Evolutionary conservation across 2,888 invertebrate species (phyloP), one percentile per base, ranked within the genome.

Genomic region (Ochropacha duplaris): DNA sequence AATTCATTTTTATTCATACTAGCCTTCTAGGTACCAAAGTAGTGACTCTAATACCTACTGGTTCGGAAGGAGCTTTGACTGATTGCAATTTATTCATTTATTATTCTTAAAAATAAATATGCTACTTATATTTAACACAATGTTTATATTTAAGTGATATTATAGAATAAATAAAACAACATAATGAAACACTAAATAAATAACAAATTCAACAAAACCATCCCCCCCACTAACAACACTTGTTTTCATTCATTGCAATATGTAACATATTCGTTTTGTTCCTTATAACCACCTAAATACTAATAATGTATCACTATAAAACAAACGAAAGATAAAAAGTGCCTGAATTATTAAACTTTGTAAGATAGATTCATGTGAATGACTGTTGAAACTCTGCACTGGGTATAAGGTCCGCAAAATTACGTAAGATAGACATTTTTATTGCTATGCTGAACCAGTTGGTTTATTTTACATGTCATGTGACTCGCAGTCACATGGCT

Each of bases 401-500:
- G 22, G 36, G 49, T 19, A n/a, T 49, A 16, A 54, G 50, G 28
- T 36, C 54, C 52, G 56, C 50, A 39, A 49, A 54, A 64, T 79
- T 78, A 72, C 72, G 74, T 73, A 78, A 78, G 60, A 50, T 60
- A 63, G 62, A 69, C 55, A 62, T 60, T 54, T 73, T 69, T 69
- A 75, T 65, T 60, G 60, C 58, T 51, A 62, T 65, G 61, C 65
- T 59, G 66, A 78, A 83, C 85, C 78, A 79, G 83, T 84, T 74
- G 55, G 57, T 54, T 64, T 69, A 64, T 72, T 79, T 72, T 68
- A 69, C 64, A 65, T 76, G 78, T 69, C 70, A 77, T 74, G 70
- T 68, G 66, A 78, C 76, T 76, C 77, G n/a, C n/a, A 78, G 76
- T 76, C 77, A 36, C n/a, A 76, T 76, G 74, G 63, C 61, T 68